Conservation (phyloP, 2,797 vertebrate genomes). For the Ispidina lecontei region DNA sequence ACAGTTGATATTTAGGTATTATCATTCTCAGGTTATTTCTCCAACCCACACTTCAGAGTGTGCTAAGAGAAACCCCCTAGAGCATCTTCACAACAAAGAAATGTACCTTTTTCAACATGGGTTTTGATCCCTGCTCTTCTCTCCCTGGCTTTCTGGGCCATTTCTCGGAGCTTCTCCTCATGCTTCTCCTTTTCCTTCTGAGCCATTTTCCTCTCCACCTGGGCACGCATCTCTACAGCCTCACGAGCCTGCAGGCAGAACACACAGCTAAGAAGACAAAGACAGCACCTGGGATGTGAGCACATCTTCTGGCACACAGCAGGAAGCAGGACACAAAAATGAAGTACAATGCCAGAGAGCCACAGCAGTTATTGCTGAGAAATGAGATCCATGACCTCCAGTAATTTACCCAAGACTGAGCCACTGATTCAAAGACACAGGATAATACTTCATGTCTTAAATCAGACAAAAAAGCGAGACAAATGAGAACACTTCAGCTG, state of each 20-base stretch:
- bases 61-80: not conserved
- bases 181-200: constrained; percentile 99
- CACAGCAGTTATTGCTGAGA: not conserved
- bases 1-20: not conserved
- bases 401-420: not conserved
- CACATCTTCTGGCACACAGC: not conserved
- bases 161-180: constrained; percentile 94
- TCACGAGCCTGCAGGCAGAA: constrained; percentile 87
- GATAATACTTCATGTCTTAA: not conserved
- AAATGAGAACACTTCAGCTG: not conserved
- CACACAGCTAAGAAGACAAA: not conserved
- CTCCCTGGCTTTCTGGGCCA: constrained; percentile 95
- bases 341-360: not conserved
- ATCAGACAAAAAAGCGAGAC: not conserved
- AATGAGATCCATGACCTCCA: not conserved
- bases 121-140: constrained; percentile 98
- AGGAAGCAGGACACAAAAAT: not conserved
- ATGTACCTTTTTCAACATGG: constrained; percentile 93
- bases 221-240: constrained; percentile 98
- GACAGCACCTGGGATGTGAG: not conserved
- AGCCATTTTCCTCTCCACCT: constrained; percentile 98
- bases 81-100: not conserved
- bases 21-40: not conserved
- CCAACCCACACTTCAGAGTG: not conserved
- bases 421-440: not conserved